These are phyloP conservation scores for Galerucella nymphaeae DNA, from an alignment of 2,888 invertebrate species.

Conservation along the genomic window DNA sequence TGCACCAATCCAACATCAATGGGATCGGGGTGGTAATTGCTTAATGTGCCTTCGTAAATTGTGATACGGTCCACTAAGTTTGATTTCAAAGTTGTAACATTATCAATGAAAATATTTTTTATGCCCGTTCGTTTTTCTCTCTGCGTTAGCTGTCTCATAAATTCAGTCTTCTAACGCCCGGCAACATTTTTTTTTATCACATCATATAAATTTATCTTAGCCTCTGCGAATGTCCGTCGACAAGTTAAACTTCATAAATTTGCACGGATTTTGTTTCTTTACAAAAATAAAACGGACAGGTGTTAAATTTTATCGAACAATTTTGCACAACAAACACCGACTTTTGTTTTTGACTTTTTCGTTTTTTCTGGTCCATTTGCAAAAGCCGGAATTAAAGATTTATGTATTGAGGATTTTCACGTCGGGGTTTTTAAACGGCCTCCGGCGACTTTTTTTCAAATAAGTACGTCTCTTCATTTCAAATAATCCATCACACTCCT, in stretches of 20 bases:
- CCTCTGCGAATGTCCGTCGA: conserved; percentile 4
- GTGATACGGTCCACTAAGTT: no score
- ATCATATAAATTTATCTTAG: conserved; percentile 12
- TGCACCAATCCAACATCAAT: no score
- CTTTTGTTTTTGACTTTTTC: conserved; percentile 9
- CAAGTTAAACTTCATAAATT: conserved; percentile 18
- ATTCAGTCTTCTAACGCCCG: background rate
- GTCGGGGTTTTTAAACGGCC: background rate
- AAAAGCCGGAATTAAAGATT: conserved; percentile 17
- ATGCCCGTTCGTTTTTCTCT: background rate
- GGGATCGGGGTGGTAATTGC: no score
- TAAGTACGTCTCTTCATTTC: background rate
- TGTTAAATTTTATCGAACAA: conserved; percentile 17
- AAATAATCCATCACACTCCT: background rate
- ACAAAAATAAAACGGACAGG: conserved; percentile 9
- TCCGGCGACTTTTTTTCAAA: conserved; percentile 5
- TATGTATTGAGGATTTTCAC: conserved; percentile 1
- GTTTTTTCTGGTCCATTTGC: background rate
- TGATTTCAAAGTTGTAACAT: no score
- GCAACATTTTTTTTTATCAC: background rate
- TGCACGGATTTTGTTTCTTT: conserved; percentile 10
- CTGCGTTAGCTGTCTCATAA: background rate
- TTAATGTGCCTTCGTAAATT: no score
- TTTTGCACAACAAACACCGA: background rate
- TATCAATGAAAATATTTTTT: background rate